Base-by-base conservation (phyloP, 2,888 invertebrate genomes). In the Scrobipalpa atriplicella region DNA sequence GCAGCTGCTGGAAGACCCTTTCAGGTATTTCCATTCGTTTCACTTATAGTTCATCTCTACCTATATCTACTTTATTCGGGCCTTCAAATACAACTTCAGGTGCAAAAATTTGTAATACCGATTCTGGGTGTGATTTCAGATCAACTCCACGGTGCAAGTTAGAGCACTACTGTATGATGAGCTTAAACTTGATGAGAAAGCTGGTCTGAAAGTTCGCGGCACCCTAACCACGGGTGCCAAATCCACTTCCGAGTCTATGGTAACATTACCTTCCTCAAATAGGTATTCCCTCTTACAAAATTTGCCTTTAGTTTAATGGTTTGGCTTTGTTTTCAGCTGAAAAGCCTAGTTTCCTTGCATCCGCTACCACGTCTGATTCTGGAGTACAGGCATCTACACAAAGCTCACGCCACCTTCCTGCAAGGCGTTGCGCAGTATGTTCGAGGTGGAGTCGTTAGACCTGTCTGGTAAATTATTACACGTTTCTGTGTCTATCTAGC, bases 241-340 rank as follows among this genome's bases (percentile, higher is more conserved):
- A 71, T 92, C 93, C 36, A 93, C 93, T 0, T 90, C 89, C 0
- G 93, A 93, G 72, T 73, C 82, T 51, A 87, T 87, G 86, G 93
- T 93, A 60, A 38, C 2, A 8, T 16, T 19, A 9, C 38, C 21
- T 10, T 19, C 10, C 19, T 52, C 29, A 29, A 29, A n/a, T n/a
- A n/a, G n/a, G 29, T 3, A 29, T 29, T 29, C n/a, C 16, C 7
- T 19, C 47, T 11, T 56, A 21, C 16, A 51, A 62, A 65, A 56
- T 41, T 58, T 2, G 56, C 7, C 16, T 19, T 52, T 16, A n/a
- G n/a, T n/a, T n/a, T n/a, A n/a, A 29, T 29, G 29, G 29, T 29
- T 2, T 29, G 29, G 29, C 5, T 29, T 29, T 19, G 43, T 54
- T 66, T 73, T 29, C 75, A 93, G 93, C 73, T 93, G 38, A 86